These are phyloP conservation scores for Syngnathus acus DNA, from an alignment of 2,797 vertebrate genomes.

Conservation along the genomic window DNA sequence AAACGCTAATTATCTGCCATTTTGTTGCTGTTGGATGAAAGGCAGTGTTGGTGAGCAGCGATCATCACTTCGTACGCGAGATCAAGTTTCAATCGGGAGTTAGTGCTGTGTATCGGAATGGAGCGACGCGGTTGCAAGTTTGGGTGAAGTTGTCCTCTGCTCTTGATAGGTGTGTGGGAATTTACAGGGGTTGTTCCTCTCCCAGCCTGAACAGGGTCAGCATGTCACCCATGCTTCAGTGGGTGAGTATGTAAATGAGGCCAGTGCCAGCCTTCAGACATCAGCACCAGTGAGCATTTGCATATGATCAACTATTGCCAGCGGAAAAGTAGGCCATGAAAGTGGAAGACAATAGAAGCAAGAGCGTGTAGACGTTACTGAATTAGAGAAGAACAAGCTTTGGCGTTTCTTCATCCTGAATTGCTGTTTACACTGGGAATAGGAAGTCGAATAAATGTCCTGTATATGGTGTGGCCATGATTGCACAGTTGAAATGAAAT, in stretches of 20 bases:
- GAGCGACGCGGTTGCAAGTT: conserved; percentile 14
- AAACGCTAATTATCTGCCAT: conserved; percentile 35
- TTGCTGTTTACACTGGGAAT: neutral
- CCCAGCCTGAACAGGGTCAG: conserved; percentile 60
- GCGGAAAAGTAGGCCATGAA: conserved; percentile 30
- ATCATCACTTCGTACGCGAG: conserved; percentile 18
- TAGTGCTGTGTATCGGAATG: conserved; percentile 8
- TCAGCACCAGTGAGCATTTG: conserved; percentile 37
- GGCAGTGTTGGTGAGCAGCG: conserved; percentile 17
- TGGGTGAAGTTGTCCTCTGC: neutral
- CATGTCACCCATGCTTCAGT: conserved; percentile 42
- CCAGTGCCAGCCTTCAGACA: conserved; percentile 48
- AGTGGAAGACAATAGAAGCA: conserved; percentile 11
- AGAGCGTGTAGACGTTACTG: neutral
- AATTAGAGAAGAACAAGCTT: neutral
- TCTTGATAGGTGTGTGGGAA: conserved; percentile 3
- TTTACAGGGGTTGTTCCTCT: conserved; percentile 37
- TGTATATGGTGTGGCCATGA: neutral
- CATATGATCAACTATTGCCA: conserved; percentile 47
- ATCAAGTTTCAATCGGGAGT: conserved; percentile 26
- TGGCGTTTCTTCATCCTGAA: neutral
- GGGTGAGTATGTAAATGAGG: conserved; percentile 58
- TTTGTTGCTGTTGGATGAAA: conserved; percentile 12
- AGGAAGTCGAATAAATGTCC: neutral
- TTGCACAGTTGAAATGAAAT: too few relatives aligned